A percentile compares a stretch with the other conserved stretches of the same genome.
Evolutionary conservation across 2,113 vertebrate genomes (phyloP).

Genomic region (Eublepharis macularius): DNA sequence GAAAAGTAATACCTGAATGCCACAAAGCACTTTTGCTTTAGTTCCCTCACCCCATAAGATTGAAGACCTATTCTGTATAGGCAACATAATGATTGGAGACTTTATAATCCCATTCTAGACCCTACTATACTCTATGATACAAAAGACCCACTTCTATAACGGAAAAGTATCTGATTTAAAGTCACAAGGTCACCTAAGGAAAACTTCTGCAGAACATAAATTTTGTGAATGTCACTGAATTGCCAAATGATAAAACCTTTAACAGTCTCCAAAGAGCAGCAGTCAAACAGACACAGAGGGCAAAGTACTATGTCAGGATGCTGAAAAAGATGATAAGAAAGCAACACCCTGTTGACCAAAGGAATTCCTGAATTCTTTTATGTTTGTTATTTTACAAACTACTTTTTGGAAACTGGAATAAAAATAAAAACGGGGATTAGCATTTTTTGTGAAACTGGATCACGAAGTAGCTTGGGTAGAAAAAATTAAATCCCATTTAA

Average conservation of each 20-base stretch:
- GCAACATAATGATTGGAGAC: background rate
- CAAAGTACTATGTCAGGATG: too few relatives aligned
- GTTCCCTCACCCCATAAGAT: background rate
- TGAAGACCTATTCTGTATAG: background rate
- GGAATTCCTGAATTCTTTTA: background rate
- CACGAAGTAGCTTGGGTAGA: background rate
- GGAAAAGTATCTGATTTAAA: background rate
- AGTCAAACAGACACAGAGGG: background rate
- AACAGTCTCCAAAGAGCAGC: background rate
- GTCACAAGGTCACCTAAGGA: background rate
- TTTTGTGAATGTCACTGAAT: background rate
- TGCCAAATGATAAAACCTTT: background rate
- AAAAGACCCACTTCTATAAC: background rate
- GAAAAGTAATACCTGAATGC: background rate
- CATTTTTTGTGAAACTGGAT: background rate
- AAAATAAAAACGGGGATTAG: background rate
- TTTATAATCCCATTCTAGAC: background rate
- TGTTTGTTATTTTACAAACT: constrained; percentile 4
- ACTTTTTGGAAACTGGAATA: background rate
- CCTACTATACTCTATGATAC: background rate
- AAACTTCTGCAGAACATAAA: background rate
- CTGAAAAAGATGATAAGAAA: background rate
- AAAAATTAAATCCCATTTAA: background rate
- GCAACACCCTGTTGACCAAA: too few relatives aligned
- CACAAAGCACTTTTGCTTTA: background rate